Evolutionary conservation across 2,888 invertebrate species (phyloP).

Genomic region (Trachelus tabidus): DNA sequence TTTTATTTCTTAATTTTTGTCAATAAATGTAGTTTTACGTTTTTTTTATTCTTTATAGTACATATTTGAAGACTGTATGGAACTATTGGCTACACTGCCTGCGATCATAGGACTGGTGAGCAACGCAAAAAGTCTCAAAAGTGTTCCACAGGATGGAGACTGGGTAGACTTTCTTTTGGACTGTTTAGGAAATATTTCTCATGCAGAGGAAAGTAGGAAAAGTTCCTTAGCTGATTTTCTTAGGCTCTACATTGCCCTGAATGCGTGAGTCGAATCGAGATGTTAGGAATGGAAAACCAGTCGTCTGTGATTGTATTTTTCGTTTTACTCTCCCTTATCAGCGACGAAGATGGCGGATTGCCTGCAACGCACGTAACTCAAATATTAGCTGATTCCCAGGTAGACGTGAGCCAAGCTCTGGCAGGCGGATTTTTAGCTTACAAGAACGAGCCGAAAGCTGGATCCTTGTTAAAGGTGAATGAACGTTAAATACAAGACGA

Average conservation of each 20-base stretch:
- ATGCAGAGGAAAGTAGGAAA: conserved; percentile 30
- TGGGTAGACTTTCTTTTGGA: conserved; percentile 52
- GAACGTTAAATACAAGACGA: neutral
- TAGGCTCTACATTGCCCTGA: conserved; percentile 48
- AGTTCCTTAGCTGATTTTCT: conserved; percentile 47
- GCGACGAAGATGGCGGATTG: conserved; percentile 69
- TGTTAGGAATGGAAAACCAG: neutral
- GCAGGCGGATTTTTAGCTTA: conserved; percentile 50
- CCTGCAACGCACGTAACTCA: conserved; percentile 63
- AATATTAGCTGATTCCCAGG: conserved; percentile 50
- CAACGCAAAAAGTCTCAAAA: conserved; percentile 20
- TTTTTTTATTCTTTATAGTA: conserved; percentile 36
- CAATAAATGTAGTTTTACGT: neutral
- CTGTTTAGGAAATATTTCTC: conserved; percentile 35
- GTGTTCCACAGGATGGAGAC: conserved; percentile 38
- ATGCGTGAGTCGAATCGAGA: conserved; percentile 44
- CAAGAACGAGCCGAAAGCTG: conserved; percentile 46
- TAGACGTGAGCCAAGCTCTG: conserved; percentile 47
- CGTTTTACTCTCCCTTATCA: conserved; percentile 27
- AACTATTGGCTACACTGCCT: conserved; percentile 52
- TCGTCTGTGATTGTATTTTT: neutral
- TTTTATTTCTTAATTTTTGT: neutral
- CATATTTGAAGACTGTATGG: conserved; percentile 57
- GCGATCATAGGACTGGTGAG: conserved; percentile 49
- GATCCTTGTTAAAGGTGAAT: conserved; percentile 47